Conservation (phyloP, 2,888 invertebrate species). For the Cheilosia impressa region DNA sequence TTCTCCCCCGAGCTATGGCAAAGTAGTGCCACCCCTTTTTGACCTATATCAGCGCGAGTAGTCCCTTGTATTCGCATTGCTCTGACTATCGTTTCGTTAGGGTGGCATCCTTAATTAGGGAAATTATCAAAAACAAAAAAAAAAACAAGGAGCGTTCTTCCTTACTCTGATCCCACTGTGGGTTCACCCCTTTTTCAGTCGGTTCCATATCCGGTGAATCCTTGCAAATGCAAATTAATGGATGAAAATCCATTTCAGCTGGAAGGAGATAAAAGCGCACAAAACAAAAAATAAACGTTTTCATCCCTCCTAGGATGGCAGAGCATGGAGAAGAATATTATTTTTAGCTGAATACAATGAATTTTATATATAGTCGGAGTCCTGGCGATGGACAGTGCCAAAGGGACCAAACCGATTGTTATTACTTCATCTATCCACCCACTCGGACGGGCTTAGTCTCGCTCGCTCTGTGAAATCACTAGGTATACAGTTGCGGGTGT, state of each 20-base stretch:
- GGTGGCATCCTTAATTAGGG: constrained; percentile 70
- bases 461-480: constrained; percentile 17
- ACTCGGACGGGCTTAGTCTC: constrained; percentile 29
- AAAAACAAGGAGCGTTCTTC: constrained; percentile 55
- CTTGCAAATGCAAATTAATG: constrained; percentile 69
- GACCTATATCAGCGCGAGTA: constrained; percentile 63
- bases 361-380: constrained; percentile 26
- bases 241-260: constrained; percentile 41
- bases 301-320: not conserved
- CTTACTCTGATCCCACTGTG: constrained; percentile 6
- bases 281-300: constrained; percentile 14
- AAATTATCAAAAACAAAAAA: constrained; percentile 58
- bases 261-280: constrained; percentile 34
- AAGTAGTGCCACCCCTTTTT: constrained; percentile 48
- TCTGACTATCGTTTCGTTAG: constrained; percentile 30
- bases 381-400: constrained; percentile 1
- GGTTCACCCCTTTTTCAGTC: constrained; percentile 26
- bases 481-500: constrained; percentile 28
- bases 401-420: constrained; percentile 50
- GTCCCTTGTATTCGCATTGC: constrained; percentile 42
- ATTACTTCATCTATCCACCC: constrained; percentile 53
- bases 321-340: not conserved
- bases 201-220: constrained; percentile 31
- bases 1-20: constrained; percentile 2
- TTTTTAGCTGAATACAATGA: constrained; percentile 43